Conservation (phyloP, 2,797 vertebrate species). For the Pseudotriccus pelzelni region DNA sequence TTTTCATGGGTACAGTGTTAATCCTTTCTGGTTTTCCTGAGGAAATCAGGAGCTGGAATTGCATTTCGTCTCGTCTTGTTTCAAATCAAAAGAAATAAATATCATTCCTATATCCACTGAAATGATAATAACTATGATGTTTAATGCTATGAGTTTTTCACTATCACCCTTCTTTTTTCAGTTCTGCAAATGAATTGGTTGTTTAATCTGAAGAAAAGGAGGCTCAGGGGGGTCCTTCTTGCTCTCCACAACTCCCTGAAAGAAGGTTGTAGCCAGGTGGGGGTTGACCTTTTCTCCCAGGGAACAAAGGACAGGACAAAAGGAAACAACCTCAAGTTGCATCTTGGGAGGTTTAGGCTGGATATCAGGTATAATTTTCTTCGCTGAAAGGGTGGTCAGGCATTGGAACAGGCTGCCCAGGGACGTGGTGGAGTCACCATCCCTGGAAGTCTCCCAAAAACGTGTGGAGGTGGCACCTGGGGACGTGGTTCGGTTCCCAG, state of each 20-base stretch:
- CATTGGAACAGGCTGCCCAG: neutral
- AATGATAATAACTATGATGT: neutral
- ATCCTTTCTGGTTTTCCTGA: neutral
- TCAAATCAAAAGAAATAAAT: neutral
- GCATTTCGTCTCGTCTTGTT: neutral
- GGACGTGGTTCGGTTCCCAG: neutral
- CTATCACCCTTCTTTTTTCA: neutral
- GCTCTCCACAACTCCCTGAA: neutral
- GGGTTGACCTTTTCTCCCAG: neutral
- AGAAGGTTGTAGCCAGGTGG: neutral
- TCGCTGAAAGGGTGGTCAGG: neutral
- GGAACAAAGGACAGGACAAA: neutral
- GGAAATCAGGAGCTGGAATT: neutral
- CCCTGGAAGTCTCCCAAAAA: neutral
- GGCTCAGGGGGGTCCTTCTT: neutral
- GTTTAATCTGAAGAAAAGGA: neutral
- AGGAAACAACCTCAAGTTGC: neutral
- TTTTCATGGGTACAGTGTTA: neutral
- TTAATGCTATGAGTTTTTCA: neutral
- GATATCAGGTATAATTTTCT: no score
- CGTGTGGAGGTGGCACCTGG: rapidly evolving
- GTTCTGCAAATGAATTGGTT: neutral
- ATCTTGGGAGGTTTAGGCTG: neutral
- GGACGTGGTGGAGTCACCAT: neutral
- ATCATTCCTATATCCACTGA: neutral